Base-by-base conservation (phyloP, 2,888 invertebrate species). In the Acleris holmiana region DNA sequence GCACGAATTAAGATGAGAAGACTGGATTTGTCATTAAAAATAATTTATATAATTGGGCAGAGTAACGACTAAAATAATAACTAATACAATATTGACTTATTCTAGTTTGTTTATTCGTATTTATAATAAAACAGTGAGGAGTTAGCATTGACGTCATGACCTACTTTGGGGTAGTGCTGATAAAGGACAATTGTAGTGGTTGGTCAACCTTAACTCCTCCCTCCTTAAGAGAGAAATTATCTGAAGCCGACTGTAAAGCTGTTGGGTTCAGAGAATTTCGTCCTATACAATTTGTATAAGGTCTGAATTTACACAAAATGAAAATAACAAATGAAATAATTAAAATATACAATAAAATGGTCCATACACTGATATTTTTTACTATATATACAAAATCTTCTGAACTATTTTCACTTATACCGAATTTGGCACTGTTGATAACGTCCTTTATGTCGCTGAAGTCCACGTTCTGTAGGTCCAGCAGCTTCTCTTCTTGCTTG, bases 151-250 rank as follows among this genome's bases (percentile, higher is more conserved):
- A 41, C 41, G 41, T 41, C 15, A n/a, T n/a, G 15, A 4, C 41
- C 15, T 41, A n/a, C 2, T n/a, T 41, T 41, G 15, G 13, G 29
- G 29, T 29, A 29, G 41, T 41, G 41, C 41, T 41, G 41, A 41
- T 13, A n/a, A 41, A 41, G n/a, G 41, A 41, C n/a, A 41, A 29
- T 29, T 41, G n/a, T 41, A n/a, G 15, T 15, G 15, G n/a, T 0
- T 15, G 18, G 10, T 19, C 21, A 35, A 17, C 40, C 18, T 53
- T 53, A 53, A 53, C 53, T 40, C 53, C 53, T 40, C 53, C 53
- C 53, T 19, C 53, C 53, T 15, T 10, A 53, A 53, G 53, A 53
- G 53, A 40, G 19, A 17, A 53, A 53, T 53, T 53, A 53, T 19
- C 53, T 53, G 53, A 53, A 19, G 53, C 35, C 21, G 49, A 23